Evolutionary conservation across 2,113 vertebrate genomes (phyloP), one percentile per base, ranked within the genome.

Genomic region (Puffinus mauretanicus): DNA sequence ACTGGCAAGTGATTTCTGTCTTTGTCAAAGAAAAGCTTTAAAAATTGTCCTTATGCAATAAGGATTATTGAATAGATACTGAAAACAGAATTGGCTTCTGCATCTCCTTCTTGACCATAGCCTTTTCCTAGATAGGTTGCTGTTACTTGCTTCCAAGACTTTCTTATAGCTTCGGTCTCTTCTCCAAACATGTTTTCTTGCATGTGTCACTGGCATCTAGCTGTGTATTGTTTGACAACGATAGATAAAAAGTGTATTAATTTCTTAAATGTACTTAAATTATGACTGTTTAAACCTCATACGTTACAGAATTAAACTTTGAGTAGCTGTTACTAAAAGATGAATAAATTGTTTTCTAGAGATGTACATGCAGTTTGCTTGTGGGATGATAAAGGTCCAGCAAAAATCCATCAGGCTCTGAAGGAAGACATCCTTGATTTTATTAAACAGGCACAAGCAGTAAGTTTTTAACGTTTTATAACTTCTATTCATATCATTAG

Each of bases 371-470:
- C 99, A 79, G 99, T 99, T 80, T 99, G 99, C 97, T 98, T 99
- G 65, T 99, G 99, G 99, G 99, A 99, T 96, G 99, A 99, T 97
- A 99, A 99, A 98, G 99, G 99, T 93, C 99, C 99, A 72, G 99
- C 99, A 80, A 99, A 99, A 98, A 99, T 99, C 97, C 99, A 99
- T 97, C 99, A 99, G 97, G 99, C 99, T 96, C 98, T 99, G 95
- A 99, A 99, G 98, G 99, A 99, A 97, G 99, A 99, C 97, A 99
- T 99, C 93, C 98, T 99, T 97, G 99, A 99, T 94, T 99, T 99
- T 98, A 99, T 99, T 97, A 99, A 99, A 98, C 99, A 99, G 98
- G 99, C 99, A 96, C 99, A 99, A 97, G 99, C 99, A 86, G 99
- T 99, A 98, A 99, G 99, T 98, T 72, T 29, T 82, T 52, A 49